Base-by-base conservation (phyloP, 2,797 vertebrate genomes). In the Intellagama lesueurii region DNA sequence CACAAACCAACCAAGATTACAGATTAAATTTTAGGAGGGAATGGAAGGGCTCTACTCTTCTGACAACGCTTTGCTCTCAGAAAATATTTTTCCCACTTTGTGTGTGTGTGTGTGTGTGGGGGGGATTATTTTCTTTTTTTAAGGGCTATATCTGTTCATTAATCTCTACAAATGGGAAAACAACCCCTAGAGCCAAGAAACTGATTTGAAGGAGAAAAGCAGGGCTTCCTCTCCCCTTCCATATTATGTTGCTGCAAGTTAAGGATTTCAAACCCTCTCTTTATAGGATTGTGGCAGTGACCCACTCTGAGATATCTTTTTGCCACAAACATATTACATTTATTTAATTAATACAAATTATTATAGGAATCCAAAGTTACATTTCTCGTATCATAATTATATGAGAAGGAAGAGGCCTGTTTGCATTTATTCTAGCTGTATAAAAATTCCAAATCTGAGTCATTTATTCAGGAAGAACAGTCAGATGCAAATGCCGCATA, bases 381-480 rank as follows among this genome's bases (percentile, higher is more conserved):
- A 93, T 91, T 92, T 95, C 92, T 94, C 91, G 93, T 94, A 93
- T 93, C 87, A 35, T 1, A 30, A 81, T 75, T 75, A 88, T 81
- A 81, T 75, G 81, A 73, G 32, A 68, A 90, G 84, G 90, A 91
- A 93, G 91, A 91, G 73, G 83, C 85, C 82, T 56, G 52, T 93
- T 91, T 78, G 90, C 91, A 94, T 94, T 94, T 94, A 94, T 92
- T 92, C 87, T 88, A 94, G 72, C 40, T 87, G 89, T 12, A 94
- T 86, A 92, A 44, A 92, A 89, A 90, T 92, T 92, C 90, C 89
- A 95, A 93, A 92, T 90, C 93, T 87, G 93, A 91, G 92, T 93
- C 92, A 94, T 94, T 95, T 94, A 94, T 95, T 96, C 84, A 95
- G 90, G 69, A 68, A 89, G 82, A 94, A 90, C 86, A 88, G 81